phyloP scores from a whole-genome alignment of 2,888 invertebrate genomes.

The Nipponacmea schrenckii region DNA sequence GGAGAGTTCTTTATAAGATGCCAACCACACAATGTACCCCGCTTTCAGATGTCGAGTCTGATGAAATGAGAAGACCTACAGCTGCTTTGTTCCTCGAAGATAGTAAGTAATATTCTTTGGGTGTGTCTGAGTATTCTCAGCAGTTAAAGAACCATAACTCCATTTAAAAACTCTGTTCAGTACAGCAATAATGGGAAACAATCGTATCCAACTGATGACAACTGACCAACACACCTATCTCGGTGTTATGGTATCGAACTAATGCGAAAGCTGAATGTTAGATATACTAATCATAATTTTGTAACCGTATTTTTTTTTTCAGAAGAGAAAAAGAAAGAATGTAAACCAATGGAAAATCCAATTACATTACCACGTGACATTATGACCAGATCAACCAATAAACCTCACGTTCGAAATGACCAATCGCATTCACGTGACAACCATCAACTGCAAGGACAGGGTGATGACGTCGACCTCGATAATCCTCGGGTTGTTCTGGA shows the following conservation, averaged over 20 bases:
- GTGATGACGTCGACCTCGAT: too few relatives aligned
- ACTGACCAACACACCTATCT: too few relatives aligned
- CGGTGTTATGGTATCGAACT: too few relatives aligned
- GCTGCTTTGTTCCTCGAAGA: conserved; percentile 46
- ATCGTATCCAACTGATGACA: too few relatives aligned
- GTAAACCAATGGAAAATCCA: background rate
- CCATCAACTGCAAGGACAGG: too few relatives aligned
- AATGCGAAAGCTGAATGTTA: too few relatives aligned
- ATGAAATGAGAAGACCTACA: conserved; percentile 30
- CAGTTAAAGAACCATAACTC: too few relatives aligned
- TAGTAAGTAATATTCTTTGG: conserved; percentile 33
- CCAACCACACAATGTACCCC: conserved; percentile 48
- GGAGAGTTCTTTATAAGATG: conserved; percentile 45
- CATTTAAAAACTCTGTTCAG: too few relatives aligned
- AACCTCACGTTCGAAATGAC: background rate
- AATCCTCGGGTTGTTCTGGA: too few relatives aligned
- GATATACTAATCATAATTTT: background rate
- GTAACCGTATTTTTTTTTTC: background rate
- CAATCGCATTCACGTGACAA: too few relatives aligned
- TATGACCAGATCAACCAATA: background rate
- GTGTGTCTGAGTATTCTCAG: too few relatives aligned
- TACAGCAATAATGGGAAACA: too few relatives aligned
- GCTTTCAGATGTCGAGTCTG: conserved; percentile 32
- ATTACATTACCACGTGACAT: background rate
- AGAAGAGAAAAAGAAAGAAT: conserved; percentile 1